phyloP scores from a whole-genome alignment of 2,113 vertebrate species.

The Symphodus melops region DNA sequence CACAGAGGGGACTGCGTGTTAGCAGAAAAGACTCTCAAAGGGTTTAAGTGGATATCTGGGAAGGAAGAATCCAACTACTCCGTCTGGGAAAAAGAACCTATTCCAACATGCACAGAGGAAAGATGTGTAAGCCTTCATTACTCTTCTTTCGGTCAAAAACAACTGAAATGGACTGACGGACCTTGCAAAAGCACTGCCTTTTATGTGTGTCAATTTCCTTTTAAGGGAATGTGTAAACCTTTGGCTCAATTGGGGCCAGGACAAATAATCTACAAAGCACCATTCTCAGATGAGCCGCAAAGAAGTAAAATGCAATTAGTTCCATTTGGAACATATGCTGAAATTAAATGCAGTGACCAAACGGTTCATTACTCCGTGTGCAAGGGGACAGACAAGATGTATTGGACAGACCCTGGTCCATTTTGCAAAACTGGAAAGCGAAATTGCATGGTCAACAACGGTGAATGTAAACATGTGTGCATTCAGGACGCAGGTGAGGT shows the following conservation, averaged over 20 bases:
- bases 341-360: slow-evolving; percentile 51
- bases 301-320: slow-evolving; percentile 49
- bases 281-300: slow-evolving; percentile 64
- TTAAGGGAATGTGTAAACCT: slow-evolving; percentile 79
- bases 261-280: slow-evolving; percentile 67
- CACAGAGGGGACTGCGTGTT: slow-evolving; percentile 56
- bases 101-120: slow-evolving; percentile 74
- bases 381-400: neutral
- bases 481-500: slow-evolving; percentile 10
- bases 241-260: slow-evolving; percentile 61
- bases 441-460: slow-evolving; percentile 65
- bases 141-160: slow-evolving; percentile 2
- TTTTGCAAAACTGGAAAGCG: slow-evolving; percentile 62
- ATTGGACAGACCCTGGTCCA: slow-evolving; percentile 70
- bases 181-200: slow-evolving; percentile 53
- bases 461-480: slow-evolving; percentile 78
- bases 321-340: slow-evolving; percentile 73
- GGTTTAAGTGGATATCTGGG: slow-evolving; percentile 80
- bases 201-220: slow-evolving; percentile 80
- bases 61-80: slow-evolving; percentile 66
- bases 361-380: slow-evolving; percentile 11
- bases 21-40: slow-evolving; percentile 45
- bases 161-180: slow-evolving; percentile 68
- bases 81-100: slow-evolving; percentile 78
- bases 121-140: slow-evolving; percentile 72